phyloP scores from a whole-genome alignment of 2,888 invertebrate species.

The Eristalis pertinax region DNA sequence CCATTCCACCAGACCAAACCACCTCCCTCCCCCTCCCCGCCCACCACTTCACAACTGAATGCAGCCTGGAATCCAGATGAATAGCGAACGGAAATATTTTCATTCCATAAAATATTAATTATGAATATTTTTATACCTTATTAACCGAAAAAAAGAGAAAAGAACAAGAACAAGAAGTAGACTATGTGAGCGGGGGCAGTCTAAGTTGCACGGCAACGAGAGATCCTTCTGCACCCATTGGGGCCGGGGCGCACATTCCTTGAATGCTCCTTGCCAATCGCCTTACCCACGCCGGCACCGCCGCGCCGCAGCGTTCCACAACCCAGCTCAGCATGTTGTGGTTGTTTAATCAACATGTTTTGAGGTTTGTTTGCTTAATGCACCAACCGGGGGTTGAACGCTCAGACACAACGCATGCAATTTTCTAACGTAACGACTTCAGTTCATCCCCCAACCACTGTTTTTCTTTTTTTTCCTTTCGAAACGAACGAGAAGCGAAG shows the following conservation, averaged over 20 bases:
- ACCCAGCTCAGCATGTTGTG: neutral
- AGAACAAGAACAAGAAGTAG: no score
- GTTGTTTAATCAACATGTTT: conserved; percentile 52
- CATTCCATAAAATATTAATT: neutral
- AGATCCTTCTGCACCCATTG: neutral
- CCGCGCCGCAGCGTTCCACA: neutral
- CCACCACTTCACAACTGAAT: neutral
- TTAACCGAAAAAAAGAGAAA: neutral
- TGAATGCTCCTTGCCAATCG: neutral
- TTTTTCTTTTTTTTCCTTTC: neutral
- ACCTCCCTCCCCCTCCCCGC: neutral
- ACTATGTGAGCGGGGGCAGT: no score
- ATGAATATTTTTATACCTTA: neutral
- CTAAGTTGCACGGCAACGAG: neutral
- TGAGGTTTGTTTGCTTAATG: conserved; percentile 49
- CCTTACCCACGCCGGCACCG: neutral
- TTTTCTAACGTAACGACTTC: conserved; percentile 31
- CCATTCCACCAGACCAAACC: no score
- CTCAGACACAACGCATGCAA: conserved; percentile 37
- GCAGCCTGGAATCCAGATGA: neutral
- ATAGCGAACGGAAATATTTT: neutral
- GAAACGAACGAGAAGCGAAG: neutral
- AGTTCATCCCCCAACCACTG: conserved; percentile 1
- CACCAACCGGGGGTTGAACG: conserved; percentile 25
- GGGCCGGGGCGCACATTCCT: neutral